Base-by-base conservation (phyloP, 2,888 invertebrate genomes). In the Hipparchia semele region DNA sequence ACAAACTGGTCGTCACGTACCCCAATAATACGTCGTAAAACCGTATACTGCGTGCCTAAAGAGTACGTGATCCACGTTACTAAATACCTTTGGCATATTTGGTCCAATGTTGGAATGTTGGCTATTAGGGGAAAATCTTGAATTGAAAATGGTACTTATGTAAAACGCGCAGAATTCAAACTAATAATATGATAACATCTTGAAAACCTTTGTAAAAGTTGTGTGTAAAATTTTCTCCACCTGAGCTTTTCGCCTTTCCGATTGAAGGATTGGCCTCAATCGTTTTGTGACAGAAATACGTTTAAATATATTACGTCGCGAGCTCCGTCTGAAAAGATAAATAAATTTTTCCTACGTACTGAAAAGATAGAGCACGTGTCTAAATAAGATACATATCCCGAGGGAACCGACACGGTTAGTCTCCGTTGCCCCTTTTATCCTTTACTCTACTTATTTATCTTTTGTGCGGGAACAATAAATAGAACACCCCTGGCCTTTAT, bases 11-110 rank as follows among this genome's bases (percentile, higher is more conserved):
- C 51, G 70, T 67, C 74, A 72, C 69, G 72, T 70, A 23, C 66
- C 46, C 10, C 53, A 67, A 72, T 74, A 72, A 72, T 70, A 51
- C 39, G 64, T 45, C 69, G 61, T 72, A 72, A 70, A 73, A 45
- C 39, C 61, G 51, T 61, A 74, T 70, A 59, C 60, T 65, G 65
- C 62, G 53, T 62, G 53, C 71, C 46, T 71, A 71, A 67, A 23
- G 45, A 59, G 58, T 70, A 58, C 67, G 64, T 72, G 69, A 60
- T 49, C 49, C 49, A 65, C 56, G 51, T 65, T 45, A 13, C 9
- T 72, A 12, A 45, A 53, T 58, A 45, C 51, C 7, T 64, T 23
- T 23, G 51, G 33, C 49, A 54, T 53, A 23, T 71, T 71, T 66
- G 66, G 66, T 23, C 71, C 66, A 71, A 71, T 65, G 10, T 67